These are phyloP conservation scores for Clarias pachynema DNA, from an alignment of 2,797 vertebrate genomes.

Conservation along the genomic window DNA sequence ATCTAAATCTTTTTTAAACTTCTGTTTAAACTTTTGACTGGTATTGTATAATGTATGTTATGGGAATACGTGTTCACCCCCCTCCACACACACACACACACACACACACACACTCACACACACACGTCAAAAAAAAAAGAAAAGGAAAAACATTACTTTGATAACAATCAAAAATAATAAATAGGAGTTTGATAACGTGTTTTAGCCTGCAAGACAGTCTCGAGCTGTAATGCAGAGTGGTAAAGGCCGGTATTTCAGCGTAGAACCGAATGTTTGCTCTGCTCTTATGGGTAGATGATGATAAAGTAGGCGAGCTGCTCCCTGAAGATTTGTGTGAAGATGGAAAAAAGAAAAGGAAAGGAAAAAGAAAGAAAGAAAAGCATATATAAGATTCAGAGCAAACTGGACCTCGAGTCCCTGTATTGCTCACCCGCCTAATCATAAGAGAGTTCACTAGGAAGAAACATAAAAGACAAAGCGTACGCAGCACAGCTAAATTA, in stretches of 20 bases:
- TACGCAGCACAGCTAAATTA: conserved; percentile 49
- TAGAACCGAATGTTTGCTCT: conserved; percentile 13
- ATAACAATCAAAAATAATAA: background rate
- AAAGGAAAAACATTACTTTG: background rate
- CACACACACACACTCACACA: too few relatives aligned
- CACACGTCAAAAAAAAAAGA: too few relatives aligned
- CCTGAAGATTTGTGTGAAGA: conserved; percentile 5
- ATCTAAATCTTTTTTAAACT: too few relatives aligned
- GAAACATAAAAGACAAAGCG: conserved; percentile 46
- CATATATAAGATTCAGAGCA: conserved; percentile 19
- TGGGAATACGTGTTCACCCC: too few relatives aligned
- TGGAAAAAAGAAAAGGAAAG: background rate
- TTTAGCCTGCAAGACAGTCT: background rate
- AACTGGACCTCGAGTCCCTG: conserved; percentile 22
- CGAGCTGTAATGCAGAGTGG: background rate
- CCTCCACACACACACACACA: too few relatives aligned
- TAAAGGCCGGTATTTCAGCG: background rate
- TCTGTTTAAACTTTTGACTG: too few relatives aligned
- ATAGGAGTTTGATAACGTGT: background rate
- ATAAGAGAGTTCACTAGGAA: conserved; percentile 22
- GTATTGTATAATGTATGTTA: too few relatives aligned
- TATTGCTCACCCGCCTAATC: conserved; percentile 35
- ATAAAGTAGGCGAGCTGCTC: conserved; percentile 40
- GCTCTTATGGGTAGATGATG: conserved; percentile 28
- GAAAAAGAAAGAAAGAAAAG: background rate